These are phyloP conservation scores for Desmodus rotundus DNA, from an alignment of 2,113 vertebrate species.

Conservation along the genomic window DNA sequence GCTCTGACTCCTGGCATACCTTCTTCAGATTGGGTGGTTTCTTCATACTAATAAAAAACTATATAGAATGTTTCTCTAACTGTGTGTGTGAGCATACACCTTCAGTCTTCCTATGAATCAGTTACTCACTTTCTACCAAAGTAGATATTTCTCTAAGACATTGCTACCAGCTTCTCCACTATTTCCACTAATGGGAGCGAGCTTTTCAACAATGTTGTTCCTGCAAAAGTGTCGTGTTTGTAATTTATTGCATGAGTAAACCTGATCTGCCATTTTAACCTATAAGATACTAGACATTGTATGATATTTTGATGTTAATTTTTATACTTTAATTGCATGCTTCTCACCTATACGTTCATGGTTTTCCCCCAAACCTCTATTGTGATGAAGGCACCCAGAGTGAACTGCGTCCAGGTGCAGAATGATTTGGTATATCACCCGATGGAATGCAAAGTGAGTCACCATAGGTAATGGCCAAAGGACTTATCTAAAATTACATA, in stretches of 20 bases:
- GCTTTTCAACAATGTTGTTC: neutral
- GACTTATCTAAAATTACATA: constrained; percentile 32
- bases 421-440: neutral
- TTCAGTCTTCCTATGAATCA: neutral
- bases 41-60: neutral
- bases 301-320: neutral
- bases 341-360: neutral
- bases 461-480: neutral
- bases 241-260: neutral
- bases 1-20: neutral
- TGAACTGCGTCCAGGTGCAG: neutral
- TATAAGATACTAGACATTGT: neutral
- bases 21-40: neutral
- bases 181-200: neutral
- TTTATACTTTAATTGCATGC: neutral
- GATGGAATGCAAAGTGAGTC: neutral
- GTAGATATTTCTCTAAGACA: neutral
- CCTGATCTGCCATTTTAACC: neutral
- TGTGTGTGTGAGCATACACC: neutral
- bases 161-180: neutral
- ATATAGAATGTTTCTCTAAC: neutral
- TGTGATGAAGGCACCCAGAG: neutral
- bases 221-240: neutral
- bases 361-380: neutral
- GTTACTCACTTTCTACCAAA: neutral